Evolutionary conservation across 2,888 invertebrate species (phyloP), one percentile per base, ranked within the genome.

Genomic region (Tachina grossa): DNA sequence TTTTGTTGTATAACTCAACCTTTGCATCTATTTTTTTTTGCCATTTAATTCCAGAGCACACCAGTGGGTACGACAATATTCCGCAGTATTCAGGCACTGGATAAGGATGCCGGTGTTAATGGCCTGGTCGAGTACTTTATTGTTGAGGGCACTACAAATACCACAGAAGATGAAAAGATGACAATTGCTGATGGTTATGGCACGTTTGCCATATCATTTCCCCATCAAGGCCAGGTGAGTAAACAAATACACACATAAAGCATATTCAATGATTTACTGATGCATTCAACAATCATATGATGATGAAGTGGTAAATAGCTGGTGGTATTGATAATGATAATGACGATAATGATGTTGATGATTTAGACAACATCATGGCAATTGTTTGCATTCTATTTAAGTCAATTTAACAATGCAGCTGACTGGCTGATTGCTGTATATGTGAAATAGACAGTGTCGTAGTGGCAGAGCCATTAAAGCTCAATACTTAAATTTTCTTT

Each of bases 101-200:
- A 98, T 91, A 95, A 95, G 77, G 98, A 98, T 91, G 96, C 97
- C 1, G 97, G 97, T 61, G 97, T 97, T 87, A 87, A 86, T 85
- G 97, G 97, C 61, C 94, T 97, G 61, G 95, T 97, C 3, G 97
- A 98, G 91, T 98, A 97, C 92, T 96, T 96, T 88, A 95, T 97
- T 87, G 94, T 96, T 84, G 95, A 96, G 88, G 95, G 96, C 84
- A 88, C 88, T 69, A 87, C 87, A 22, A 92, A 92, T 86, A 88
- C 89, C 55, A 93, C 92, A 14, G 93, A 94, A 83, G 93, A 94
- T 88, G 95, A 95, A 87, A 94, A 94, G 89, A 93, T 95, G 88
- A 95, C 94, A 81, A 94, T 95, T 65, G 95, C 95, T 87, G 97
- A 97, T 92, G 97, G 97, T 22, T 97, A 95, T 91, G 96, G 96